Evolutionary conservation across 2,113 vertebrate species (phyloP), one percentile per base, ranked within the genome.

Genomic region (Electrona antarctica): DNA sequence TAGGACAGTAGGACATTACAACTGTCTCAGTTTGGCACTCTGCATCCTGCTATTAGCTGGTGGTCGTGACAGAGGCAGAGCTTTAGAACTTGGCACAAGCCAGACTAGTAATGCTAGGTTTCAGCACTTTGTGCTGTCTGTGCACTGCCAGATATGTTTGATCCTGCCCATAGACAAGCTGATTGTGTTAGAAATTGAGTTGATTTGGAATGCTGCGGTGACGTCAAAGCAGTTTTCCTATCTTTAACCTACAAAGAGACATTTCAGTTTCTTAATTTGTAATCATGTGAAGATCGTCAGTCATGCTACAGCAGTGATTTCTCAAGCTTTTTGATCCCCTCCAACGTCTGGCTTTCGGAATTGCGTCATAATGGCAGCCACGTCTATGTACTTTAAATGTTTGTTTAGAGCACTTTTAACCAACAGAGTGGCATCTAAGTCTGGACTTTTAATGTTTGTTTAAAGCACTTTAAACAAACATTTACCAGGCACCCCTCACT

Each of bases 31-130:
- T 87, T 21, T 79, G 85, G 80, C 69, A 74, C 68, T 75, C 69
- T 63, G 70, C 79, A 86, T 91, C 87, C 90, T 91, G 89, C 89
- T 81, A 91, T 90, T 89, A 91, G 85, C 57, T 33, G 64, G 82
- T 82, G 21, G 51, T 79, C 58, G 81, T 76, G 86, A 78, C 78
- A 79, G 72, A 83, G 71, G 76, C 21, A 75, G 81, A 91, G 86
- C 83, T 83, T 77, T 83, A 82, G 81, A 89, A 65, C 77, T 88
- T 80, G 82, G 82, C 70, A 14, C 54, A 28, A 60, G 87, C 90
- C 89, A 89, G 85, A 56, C 73, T 14, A 21, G 55, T 84, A 85
- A 87, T 82, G 84, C 80, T 67, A 75, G 85, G 81, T 84, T 86
- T 69, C 64, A 64, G 75, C 64, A 60, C 55, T 15, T 52, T 5